Evolutionary conservation across 2,888 invertebrate genomes (phyloP), one percentile per base, ranked within the genome.

Genomic region (Sphecodes monilicornis): DNA sequence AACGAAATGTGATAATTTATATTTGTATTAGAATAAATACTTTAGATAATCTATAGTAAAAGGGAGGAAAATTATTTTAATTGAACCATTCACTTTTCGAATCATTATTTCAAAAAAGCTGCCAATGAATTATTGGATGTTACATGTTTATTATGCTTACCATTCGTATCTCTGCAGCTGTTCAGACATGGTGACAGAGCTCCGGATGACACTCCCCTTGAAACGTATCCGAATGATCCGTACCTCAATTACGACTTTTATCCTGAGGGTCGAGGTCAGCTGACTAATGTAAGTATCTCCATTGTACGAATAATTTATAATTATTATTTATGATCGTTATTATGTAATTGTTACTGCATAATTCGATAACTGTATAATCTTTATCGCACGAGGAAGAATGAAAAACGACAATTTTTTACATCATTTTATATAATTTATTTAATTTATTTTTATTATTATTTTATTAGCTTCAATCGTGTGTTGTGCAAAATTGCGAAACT

Each of bases 161-260:
- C 18, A n/a, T 39, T 41, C 60, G 32, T 41, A 18, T 74, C 69
- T 84, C 88, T 92, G 8, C 93, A 97, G 96, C 92, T 97, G 57
- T 97, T 96, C 93, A 95, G 97, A 69, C 97, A 97, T 92, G 97
- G 97, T 2, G 97, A 97, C 91, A 95, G 97, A 80, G 96, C 97
- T 32, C 97, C 97, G 0, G 96, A 96, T 81, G 88, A 94, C n/a
- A 96, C 95, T 84, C 95, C 95, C 78, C 86, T 95, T 75, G 95
- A 95, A 13, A 93, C 96, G 71, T 97, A 96, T 91, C 96, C 96
- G 1, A 96, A 95, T 50, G 96, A 97, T 89, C 95, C 95, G 0
- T 95, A 96, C 82, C 90, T 95, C 41, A 91, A 95, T 43, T 95
- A 96, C 72, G 92, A 93, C 39, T 96, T 95, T 90, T 97, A 96